Base-by-base conservation (phyloP, 2,888 invertebrate genomes). In the Xiphydria camelus region DNA sequence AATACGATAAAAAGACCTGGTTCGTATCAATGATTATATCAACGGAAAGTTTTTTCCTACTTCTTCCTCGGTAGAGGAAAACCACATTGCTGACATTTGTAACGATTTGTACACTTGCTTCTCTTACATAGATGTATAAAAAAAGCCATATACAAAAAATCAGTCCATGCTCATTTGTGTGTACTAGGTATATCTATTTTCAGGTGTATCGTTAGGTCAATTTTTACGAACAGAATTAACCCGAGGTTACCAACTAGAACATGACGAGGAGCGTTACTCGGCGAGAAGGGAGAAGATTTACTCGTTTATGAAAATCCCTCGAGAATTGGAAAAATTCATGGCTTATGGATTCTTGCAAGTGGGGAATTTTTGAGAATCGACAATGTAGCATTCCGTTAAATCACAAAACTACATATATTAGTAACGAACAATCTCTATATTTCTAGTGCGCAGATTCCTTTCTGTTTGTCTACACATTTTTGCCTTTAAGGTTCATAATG, bases 231-330 rank as follows among this genome's bases (percentile, higher is more conserved):
- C 91, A 37, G 97, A 97, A 77, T 78, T 97, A 61, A 94, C 92
- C 4, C 81, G 96, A 61, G 94, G 94, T 10, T 99, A 98, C 78
- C 83, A 91, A 54, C 77, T 97, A 44, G 95, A 98, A 77, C 89
- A 97, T 73, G 97, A 98, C 66, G 94, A 96, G 73, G 94, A 92
- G 69, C 84, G 94, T 38, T 98, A 93, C 77, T 89, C 92, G 17
- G 95, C 95, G 2, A 84, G 96, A 55, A 81, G 98, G 47, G 92
- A 97, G 71, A 92, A 95, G 78, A 92, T 98, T 33, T 98, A 98
- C 75, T 94, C 94, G 0, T 98, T 98, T 72, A 89, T 98, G 80
- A 90, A 90, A 79, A 94, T 98, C 70, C 94, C 99, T 2, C 82
- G 88, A 62, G 93, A 97, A 77, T 81, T 93, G 25, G 94, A 94